Evolutionary conservation across 2,888 invertebrate genomes (phyloP).

Genomic region (Argynnis bischoffii): DNA sequence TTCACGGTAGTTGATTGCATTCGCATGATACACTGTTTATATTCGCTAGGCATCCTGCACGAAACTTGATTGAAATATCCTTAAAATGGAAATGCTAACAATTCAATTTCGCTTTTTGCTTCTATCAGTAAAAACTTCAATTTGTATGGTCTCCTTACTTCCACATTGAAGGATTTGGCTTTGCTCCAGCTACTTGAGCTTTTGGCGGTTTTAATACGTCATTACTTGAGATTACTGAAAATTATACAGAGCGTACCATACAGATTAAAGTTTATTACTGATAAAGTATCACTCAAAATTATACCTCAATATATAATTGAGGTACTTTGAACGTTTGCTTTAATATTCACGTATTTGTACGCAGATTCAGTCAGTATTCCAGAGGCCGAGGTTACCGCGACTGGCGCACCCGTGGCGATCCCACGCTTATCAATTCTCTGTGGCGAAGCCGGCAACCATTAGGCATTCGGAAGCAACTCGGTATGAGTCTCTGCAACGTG

Average conservation of each 20-base stretch:
- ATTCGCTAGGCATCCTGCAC: slow-evolving; percentile 60
- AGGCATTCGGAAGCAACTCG: slow-evolving; percentile 85
- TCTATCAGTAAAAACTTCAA: slow-evolving; percentile 63
- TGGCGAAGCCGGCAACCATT: slow-evolving; percentile 89
- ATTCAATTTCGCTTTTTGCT: slow-evolving; percentile 82
- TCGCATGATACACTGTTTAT: slow-evolving; percentile 48
- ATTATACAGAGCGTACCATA: slow-evolving; percentile 51
- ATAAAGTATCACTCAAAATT: slow-evolving; percentile 32
- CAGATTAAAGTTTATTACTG: slow-evolving; percentile 54
- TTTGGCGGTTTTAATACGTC: slow-evolving; percentile 66
- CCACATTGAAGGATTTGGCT: slow-evolving; percentile 70
- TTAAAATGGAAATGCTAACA: slow-evolving; percentile 76
- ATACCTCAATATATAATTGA: slow-evolving; percentile 23
- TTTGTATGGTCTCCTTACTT: slow-evolving; percentile 69
- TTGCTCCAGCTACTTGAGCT: slow-evolving; percentile 66
- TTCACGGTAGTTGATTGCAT: slow-evolving; percentile 75
- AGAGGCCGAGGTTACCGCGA: slow-evolving; percentile 86
- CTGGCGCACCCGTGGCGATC: slow-evolving; percentile 87
- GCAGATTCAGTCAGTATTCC: slow-evolving; percentile 83
- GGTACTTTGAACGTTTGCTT: slow-evolving; percentile 25
- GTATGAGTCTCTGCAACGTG: slow-evolving; percentile 54
- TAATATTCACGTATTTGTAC: slow-evolving; percentile 55
- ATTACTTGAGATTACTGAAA: slow-evolving; percentile 51
- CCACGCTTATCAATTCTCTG: slow-evolving; percentile 87
- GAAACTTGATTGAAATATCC: slow-evolving; percentile 68